Evolutionary conservation across 2,797 vertebrate species (phyloP).

Genomic region (Uromys caudimaculatus): DNA sequence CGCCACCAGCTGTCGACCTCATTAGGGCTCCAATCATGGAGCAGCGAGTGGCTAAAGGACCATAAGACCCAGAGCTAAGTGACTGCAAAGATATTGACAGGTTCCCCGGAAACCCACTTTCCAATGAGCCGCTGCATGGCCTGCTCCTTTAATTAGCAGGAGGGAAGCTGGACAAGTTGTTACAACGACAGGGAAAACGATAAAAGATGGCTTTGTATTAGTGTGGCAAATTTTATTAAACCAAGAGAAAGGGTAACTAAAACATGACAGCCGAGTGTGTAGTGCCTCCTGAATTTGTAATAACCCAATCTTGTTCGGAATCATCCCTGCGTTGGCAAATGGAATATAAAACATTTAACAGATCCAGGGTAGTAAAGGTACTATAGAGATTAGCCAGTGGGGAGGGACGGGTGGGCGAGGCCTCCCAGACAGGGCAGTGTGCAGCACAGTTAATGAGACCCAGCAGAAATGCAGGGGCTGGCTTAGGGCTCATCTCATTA

Average conservation of each 20-base stretch:
- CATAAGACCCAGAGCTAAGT: neutral
- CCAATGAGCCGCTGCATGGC: slow-evolving; percentile 38
- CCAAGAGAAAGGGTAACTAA: slow-evolving; percentile 73
- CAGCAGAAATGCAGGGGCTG: slow-evolving; percentile 49
- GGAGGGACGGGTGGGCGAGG: neutral
- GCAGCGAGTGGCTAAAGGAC: neutral
- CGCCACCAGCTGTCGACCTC: slow-evolving; percentile 41
- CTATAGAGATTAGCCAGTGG: neutral
- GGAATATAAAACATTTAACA: slow-evolving; percentile 62
- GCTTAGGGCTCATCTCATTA: slow-evolving; percentile 57
- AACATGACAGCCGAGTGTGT: slow-evolving; percentile 43
- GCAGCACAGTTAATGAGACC: slow-evolving; percentile 45
- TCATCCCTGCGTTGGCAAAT: slow-evolving; percentile 60
- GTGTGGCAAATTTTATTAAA: slow-evolving; percentile 75
- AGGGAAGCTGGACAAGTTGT: slow-evolving; percentile 76
- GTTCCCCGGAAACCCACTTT: slow-evolving; percentile 65
- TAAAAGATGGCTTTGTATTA: slow-evolving; percentile 60
- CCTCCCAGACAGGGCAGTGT: neutral
- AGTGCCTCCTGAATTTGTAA: slow-evolving; percentile 74
- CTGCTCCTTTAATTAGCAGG: slow-evolving; percentile 80
- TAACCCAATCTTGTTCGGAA: slow-evolving; percentile 73
- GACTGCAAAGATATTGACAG: slow-evolving; percentile 20
- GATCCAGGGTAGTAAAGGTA: slow-evolving; percentile 70
- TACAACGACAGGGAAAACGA: slow-evolving; percentile 60
- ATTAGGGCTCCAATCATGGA: neutral